Base-by-base conservation (phyloP, 2,888 invertebrate species). In the Ecliptopera silaceata region DNA sequence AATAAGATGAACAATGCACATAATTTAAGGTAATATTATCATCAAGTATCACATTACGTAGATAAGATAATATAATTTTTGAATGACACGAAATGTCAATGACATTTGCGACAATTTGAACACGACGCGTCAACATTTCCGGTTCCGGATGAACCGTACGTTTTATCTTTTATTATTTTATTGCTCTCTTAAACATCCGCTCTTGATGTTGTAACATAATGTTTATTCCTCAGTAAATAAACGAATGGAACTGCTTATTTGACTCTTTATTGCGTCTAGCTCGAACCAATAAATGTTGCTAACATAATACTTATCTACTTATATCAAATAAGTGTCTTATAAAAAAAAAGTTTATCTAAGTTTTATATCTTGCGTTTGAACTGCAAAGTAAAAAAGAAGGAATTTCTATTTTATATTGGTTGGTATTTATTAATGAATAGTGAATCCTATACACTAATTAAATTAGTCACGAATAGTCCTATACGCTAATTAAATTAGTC, bases 161-260 rank as follows among this genome's bases (percentile, higher is more conserved):
- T 69, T 70, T 64, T 70, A 64, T 66, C 72, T 69, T 65, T 71
- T 76, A 76, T 79, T 78, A 79, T 75, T 79, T 79, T 76, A 78
- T 75, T 71, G 66, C 71, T 63, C 58, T 59, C 60, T 68, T 66
- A 68, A 70, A 71, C 64, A 70, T 56, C 59, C 66, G 51, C 32
- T 48, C 51, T 12, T 57, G 49, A 59, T 54, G 64, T 58, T 67
- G 58, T 57, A 65, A 69, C 56, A 68, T 64, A 63, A 54, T 60
- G 56, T 55, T 59, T 56, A 55, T 57, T 53, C 53, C 43, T 44
- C 47, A 29, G 12, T 36, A 42, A 56, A 54, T 55, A 53, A 49
- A 58, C 32, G 32, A 49, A 44, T 43, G 13, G 17, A 22, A 44
- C 32, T 12, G 20, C 36, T 32, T 54, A 32, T 36, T 36, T 36